Evolutionary conservation across 2,797 vertebrate species (phyloP).

Genomic region (Eidolon dupreanum): DNA sequence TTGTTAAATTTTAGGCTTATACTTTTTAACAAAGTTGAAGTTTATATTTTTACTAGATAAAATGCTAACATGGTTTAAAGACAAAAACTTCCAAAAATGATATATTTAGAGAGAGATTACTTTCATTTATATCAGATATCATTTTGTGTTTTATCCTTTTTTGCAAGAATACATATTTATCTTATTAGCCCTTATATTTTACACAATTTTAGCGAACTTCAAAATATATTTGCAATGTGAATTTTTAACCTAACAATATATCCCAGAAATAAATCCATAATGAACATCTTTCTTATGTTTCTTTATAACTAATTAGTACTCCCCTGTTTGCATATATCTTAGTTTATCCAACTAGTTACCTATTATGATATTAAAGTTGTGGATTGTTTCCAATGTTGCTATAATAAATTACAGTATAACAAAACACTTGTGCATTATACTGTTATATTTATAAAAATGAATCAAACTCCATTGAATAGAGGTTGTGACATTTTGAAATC

Average conservation of each 20-base stretch:
- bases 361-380: neutral
- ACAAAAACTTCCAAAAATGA: neutral
- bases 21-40: neutral
- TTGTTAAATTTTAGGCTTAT: neutral
- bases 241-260: neutral
- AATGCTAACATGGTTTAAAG: neutral
- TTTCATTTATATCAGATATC: neutral
- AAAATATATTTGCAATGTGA: neutral
- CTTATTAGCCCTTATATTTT: neutral
- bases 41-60: neutral
- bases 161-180: neutral
- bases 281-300: neutral
- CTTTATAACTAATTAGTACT: neutral
- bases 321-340: neutral
- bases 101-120: neutral
- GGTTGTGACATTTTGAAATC: neutral
- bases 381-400: neutral
- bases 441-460: neutral
- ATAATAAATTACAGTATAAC: neutral
- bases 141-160: neutral
- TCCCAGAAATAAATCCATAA: neutral
- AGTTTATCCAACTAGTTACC: neutral
- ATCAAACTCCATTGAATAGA: neutral
- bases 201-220: neutral
- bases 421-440: neutral